Evolutionary conservation across 2,797 vertebrate species (phyloP), one percentile per base, ranked within the genome.

Genomic region (Paratrypauchen microcephalus): DNA sequence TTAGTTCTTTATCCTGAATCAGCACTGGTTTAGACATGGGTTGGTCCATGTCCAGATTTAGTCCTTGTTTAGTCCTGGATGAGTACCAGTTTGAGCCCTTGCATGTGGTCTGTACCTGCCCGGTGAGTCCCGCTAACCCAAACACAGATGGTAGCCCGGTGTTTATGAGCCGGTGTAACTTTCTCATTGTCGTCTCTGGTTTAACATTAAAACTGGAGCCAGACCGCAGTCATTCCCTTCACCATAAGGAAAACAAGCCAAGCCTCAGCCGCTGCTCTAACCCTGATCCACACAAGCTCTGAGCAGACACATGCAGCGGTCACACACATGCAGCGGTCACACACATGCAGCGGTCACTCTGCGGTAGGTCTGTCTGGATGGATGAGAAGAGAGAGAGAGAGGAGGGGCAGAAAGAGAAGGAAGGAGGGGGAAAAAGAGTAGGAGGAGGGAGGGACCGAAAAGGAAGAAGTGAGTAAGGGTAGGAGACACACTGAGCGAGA

Each of bases 341-440:
- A 73, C 70, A 61, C 70, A 79, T 62, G 74, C 77, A 75, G 75
- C 70, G 74, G 54, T 70, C 77, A 24, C 76, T 72, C 79, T 90
- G 90, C 79, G 89, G 84, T 90, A 83, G 78, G 87, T 92, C 88
- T 81, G 74, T 86, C 92, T 91, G 84, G 86, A 73, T 52, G 83
- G 83, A 81, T 81, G 75, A 84, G 74, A 92, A 93, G 92, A 92
- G 87, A 94, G 93, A 93, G 95, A 13, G 39, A 41, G 12, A 13
- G 39, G 12, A 41, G 39, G 39, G 2, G 12, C 2, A 41, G 39
- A 13, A 6, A 39, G 6, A 36, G 9, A 2, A 6, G 36, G 36
- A 39, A 6, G 36, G 2, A 6, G 30, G 4, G 30, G 3, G 1
- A 45, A 1, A 45, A 2, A 45, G 1, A n/a, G n/a, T n/a, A 45